phyloP scores from a whole-genome alignment of 2,113 vertebrate species.

The Progne subis region DNA sequence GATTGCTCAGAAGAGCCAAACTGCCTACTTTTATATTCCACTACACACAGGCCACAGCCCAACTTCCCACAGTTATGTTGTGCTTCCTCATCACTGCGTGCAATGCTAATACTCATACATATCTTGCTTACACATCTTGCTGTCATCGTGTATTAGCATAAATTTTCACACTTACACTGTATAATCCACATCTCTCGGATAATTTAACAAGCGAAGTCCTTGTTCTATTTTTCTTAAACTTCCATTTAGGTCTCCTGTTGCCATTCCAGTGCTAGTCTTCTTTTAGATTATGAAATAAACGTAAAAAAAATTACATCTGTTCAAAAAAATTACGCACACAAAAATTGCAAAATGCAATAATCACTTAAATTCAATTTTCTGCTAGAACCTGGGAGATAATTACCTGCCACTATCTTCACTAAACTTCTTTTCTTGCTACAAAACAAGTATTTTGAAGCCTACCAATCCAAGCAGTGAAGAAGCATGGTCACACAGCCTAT shows the following conservation, averaged over 20 bases:
- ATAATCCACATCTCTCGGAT: slow-evolving; percentile 86
- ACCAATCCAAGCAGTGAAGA: not conserved
- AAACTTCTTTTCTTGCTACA: not conserved
- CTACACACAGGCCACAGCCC: not conserved
- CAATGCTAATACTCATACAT: not conserved
- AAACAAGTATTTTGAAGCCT: not conserved
- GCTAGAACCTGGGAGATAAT: not conserved
- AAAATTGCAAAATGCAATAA: not conserved
- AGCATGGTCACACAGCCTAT: not conserved
- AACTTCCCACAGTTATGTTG: not conserved
- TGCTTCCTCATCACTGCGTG: not conserved
- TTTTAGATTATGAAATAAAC: not conserved
- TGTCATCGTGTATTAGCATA: not conserved
- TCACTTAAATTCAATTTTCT: not conserved
- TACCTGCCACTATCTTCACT: not conserved
- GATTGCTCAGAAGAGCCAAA: not conserved
- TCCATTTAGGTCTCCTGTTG: slow-evolving; percentile 89
- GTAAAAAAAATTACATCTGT: not conserved
- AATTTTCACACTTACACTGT: slow-evolving; percentile 77
- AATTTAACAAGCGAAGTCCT: slow-evolving; percentile 86
- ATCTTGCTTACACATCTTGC: not conserved
- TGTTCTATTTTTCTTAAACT: slow-evolving; percentile 86
- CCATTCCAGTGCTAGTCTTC: slow-evolving; percentile 69
- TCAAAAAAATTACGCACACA: not conserved
- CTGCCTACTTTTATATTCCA: not conserved